Evolutionary conservation across 2,113 vertebrate species (phyloP), one percentile per base, ranked within the genome.

Genomic region (Takifugu flavidus): DNA sequence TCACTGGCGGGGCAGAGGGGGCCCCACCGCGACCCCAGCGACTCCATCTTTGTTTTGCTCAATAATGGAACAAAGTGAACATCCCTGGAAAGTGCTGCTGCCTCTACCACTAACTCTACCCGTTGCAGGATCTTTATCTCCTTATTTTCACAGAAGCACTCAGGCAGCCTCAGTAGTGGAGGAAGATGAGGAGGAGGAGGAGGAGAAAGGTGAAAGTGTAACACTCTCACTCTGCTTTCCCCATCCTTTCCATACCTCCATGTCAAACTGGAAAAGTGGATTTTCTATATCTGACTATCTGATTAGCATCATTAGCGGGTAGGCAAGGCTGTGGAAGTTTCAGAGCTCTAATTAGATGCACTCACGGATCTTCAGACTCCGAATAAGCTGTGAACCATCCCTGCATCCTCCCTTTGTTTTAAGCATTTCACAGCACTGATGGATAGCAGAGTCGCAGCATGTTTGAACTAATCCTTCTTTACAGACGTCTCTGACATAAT

Each of bases 51-150:
- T 67, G 67, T 3, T 56, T 43, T 61, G 77, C 74, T 70, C 59
- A 25, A 5, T 59, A 59, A 52, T 14, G 53, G 45, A 73, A 53
- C 64, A 66, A 64, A 70, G 64, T 20, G 51, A 71, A 71, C 62
- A 70, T 68, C 57, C 26, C 29, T 25, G 12, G 15, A 52, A 65
- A 53, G 45, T 34, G 25, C 43, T 53, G 43, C 47, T n/a, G 57
- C 43, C 56, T 61, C 10, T 5, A 1, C 45, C 51, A 68, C 28
- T 0, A 4, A 50, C 65, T 13, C 70, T 64, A 74, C 56, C 76
- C 62, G 75, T 78, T 74, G 67, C 20, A 67, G 67, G 72, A 26
- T n/a, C 54, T 72, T 84, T 67, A 75, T 78, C 53, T 75, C 57
- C 50, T 13, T 57, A 45, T 65, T 56, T 55, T 53, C 44, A 74